Conservation (phyloP, 2,888 invertebrate species). For the Cerceris rybyensis region DNA sequence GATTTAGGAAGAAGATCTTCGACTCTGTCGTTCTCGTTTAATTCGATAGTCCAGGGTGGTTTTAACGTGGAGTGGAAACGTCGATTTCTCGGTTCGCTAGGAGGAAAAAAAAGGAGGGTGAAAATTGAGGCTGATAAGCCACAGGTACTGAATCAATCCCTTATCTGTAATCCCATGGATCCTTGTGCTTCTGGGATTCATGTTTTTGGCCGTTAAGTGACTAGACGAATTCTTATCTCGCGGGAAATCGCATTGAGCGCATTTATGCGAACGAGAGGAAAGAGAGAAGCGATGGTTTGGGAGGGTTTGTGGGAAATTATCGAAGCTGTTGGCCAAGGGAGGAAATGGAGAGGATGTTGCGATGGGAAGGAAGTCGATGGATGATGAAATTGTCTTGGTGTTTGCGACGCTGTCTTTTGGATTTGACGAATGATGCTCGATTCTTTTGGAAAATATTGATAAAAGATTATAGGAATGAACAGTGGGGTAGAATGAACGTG, state of each 20-base stretch:
- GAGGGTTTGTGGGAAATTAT: not conserved
- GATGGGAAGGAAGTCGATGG: too few species aligned
- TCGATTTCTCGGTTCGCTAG: constrained; percentile 35
- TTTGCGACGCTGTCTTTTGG: too few species aligned
- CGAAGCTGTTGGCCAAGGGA: not conserved
- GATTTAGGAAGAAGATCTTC: too few species aligned
- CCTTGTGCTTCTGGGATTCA: not conserved
- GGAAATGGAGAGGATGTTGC: too few species aligned
- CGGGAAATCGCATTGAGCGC: not conserved
- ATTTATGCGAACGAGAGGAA: not conserved
- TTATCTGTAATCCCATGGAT: constrained; percentile 17
- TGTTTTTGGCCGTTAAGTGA: constrained; percentile 9
- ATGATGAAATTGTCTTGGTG: too few species aligned
- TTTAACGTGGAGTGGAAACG: constrained; percentile 2
- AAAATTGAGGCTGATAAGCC: constrained; percentile 8
- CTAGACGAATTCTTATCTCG: constrained; percentile 2
- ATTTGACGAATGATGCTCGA: too few species aligned
- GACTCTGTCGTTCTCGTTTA: constrained; percentile 3
- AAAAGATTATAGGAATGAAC: too few species aligned
- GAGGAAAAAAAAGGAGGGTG: constrained; percentile 13
- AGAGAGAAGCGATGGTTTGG: not conserved
- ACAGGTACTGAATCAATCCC: constrained; percentile 20
- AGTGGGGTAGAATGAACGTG: too few species aligned
- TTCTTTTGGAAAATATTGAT: too few species aligned
- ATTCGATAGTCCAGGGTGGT: not conserved